Conservation (phyloP, 2,888 invertebrate genomes). For the Rhopalosiphum nymphaeae region DNA sequence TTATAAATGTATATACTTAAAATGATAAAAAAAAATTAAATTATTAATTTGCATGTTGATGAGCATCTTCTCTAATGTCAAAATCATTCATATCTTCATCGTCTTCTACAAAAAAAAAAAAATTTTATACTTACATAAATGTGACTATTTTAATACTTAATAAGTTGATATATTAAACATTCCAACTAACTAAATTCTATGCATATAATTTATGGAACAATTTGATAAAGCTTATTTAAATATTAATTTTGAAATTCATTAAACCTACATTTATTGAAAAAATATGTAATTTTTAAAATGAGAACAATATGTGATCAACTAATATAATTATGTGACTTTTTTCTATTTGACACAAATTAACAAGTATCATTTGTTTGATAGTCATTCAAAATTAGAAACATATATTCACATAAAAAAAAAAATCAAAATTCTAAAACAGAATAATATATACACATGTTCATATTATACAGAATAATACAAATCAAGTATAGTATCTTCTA, state of each 20-base stretch:
- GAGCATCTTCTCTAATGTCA: conserved; percentile 31
- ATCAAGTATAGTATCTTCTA: neutral
- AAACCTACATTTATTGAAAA: neutral
- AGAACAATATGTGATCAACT: neutral
- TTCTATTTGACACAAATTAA: neutral
- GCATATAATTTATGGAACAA: neutral
- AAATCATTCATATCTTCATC: conserved; percentile 59
- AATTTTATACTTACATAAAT: no score
- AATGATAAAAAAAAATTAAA: conserved; percentile 5
- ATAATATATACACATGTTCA: neutral
- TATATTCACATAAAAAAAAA: neutral
- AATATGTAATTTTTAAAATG: neutral
- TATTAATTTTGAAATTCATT: neutral
- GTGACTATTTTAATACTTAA: neutral
- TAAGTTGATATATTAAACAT: neutral
- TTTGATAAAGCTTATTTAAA: neutral
- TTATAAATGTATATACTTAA: neutral
- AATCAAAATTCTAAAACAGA: neutral
- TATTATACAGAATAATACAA: neutral
- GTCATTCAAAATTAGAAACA: neutral
- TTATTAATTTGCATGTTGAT: conserved; percentile 35
- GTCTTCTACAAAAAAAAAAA: conserved; percentile 43
- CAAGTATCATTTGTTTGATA: neutral
- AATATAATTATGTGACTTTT: neutral
- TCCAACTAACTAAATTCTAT: neutral